Evolutionary conservation across 2,113 vertebrate genomes (phyloP).

Genomic region (Lipotes vexillifer): DNA sequence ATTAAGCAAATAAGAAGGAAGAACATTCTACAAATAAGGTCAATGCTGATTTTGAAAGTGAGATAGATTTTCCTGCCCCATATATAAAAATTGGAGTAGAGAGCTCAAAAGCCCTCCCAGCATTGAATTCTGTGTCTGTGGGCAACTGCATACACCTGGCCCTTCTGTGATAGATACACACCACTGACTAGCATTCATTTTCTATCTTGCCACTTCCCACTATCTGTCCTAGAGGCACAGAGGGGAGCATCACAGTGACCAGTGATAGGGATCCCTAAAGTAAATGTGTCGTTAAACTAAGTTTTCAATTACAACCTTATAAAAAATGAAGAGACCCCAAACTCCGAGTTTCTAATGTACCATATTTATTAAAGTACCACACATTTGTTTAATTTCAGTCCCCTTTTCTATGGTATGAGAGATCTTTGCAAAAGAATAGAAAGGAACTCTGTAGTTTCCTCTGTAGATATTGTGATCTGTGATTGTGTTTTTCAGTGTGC

Average conservation of each 20-base stretch:
- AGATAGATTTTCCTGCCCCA: background rate
- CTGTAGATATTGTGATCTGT: background rate
- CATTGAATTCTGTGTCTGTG: background rate
- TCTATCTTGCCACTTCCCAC: background rate
- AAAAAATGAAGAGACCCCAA: background rate
- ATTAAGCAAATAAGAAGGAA: background rate
- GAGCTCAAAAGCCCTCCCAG: fast-evolving
- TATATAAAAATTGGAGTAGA: background rate
- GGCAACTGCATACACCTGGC: fast-evolving
- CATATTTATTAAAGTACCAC: background rate
- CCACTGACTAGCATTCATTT: fast-evolving
- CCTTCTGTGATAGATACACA: fast-evolving
- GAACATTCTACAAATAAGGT: background rate
- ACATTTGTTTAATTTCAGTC: background rate
- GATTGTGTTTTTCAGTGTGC: background rate
- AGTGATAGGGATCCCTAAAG: background rate
- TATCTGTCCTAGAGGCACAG: background rate
- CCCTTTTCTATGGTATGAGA: background rate
- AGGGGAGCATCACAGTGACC: background rate
- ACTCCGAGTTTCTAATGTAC: background rate
- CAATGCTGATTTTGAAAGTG: background rate
- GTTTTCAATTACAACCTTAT: background rate
- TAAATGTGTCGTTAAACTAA: background rate
- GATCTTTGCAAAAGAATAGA: background rate
- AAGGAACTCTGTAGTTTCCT: background rate